These are phyloP conservation scores for Castor canadensis DNA, from an alignment of 2,113 vertebrate species.

Conservation along the genomic window DNA sequence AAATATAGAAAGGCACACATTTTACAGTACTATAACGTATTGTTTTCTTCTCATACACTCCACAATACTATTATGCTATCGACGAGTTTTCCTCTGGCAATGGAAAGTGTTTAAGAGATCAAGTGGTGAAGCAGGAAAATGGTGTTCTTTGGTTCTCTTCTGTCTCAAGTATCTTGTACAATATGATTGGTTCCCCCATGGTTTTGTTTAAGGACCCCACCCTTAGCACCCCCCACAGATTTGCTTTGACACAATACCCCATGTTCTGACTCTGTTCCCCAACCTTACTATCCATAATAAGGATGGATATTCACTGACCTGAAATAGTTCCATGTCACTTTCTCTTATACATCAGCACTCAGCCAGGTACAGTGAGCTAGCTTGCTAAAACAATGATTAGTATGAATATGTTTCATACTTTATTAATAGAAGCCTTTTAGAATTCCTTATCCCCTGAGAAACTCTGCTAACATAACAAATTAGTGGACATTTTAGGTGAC, in stretches of 20 bases:
- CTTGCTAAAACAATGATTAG: slow-evolving; percentile 42
- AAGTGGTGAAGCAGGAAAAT: slow-evolving; percentile 11
- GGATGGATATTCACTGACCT: background rate
- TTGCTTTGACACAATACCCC: background rate
- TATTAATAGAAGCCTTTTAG: slow-evolving; percentile 15
- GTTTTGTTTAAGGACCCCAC: background rate
- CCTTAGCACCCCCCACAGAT: background rate
- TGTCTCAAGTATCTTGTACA: background rate
- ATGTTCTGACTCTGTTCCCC: slow-evolving; percentile 21
- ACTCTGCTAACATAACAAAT: slow-evolving; percentile 24
- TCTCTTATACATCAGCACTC: background rate
- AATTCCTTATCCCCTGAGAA: slow-evolving; percentile 29
- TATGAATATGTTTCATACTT: slow-evolving; percentile 31
- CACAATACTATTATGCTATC: background rate
- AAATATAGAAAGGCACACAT: background rate
- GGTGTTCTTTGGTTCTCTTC: background rate
- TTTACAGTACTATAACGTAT: background rate
- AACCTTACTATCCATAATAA: background rate
- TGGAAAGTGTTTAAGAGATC: background rate
- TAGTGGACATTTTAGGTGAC: slow-evolving; percentile 3
- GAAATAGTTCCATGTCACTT: background rate
- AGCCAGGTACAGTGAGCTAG: background rate
- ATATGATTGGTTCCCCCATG: background rate
- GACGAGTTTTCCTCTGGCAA: background rate
- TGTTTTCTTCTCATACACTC: background rate